Base-by-base conservation (phyloP, 2,113 vertebrate genomes). In the Stegastes partitus region DNA sequence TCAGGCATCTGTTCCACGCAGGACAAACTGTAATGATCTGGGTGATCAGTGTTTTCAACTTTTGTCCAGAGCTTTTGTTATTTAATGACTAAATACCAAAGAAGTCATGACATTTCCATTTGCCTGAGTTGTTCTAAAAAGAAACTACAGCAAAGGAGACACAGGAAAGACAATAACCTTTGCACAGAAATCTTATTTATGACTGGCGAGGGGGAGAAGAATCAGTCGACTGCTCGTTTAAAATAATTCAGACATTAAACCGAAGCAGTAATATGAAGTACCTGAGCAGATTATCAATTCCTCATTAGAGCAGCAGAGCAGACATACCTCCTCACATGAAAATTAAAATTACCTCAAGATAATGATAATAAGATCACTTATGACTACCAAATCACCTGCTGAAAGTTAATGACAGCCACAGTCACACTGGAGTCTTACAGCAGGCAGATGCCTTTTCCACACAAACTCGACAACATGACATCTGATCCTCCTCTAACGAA, bases 271-370 rank as follows among this genome's bases (percentile, higher is more conserved):
- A 69, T 28, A 80, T 59, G 18, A 69, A 71, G 47, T 42, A 63
- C 31, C 50, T 39, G 25, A 62, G 26, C 62, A 73, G 58, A 68
- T 55, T 79, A 79, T 76, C 58, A 71, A 56, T 72, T n/a, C 39
- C 47, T 42, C 71, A 44, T 80, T 49, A 51, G 45, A 69, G 66
- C 10, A 28, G 21, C 42, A 67, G 26, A 72, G 72, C 37, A 47
- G 14, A 47, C 2, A 26, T 6, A 22, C 39, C 22, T 39, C 53
- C 23, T 54, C 21, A 26, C 59, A 82, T 28, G 19, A 68, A 80
- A 58, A 81, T 75, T 11, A 21, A 56, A 68, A 79, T 53, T 5
- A 67, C 18, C 55, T 55, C 16, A 21, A 68, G 58, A 57, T 79
- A 76, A 75, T 68, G 62, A 55, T 72, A 39, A 62, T 65, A 55